Evolutionary conservation across 2,113 vertebrate species (phyloP).

Genomic region (Amblyornis subalaris): DNA sequence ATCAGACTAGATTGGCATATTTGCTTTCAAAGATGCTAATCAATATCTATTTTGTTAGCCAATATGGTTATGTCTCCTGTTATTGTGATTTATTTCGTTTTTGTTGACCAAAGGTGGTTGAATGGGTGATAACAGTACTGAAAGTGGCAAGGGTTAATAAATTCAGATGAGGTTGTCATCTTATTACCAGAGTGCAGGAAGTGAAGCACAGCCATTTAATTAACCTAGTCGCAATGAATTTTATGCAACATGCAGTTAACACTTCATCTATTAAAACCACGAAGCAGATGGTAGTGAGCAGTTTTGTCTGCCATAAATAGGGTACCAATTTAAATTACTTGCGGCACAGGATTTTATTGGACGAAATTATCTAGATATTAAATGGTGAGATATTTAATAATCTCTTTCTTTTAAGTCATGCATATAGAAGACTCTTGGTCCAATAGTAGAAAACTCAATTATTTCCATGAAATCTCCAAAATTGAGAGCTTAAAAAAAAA

Average conservation of each 20-base stretch:
- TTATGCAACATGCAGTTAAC: slow-evolving; percentile 62
- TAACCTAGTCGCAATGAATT: slow-evolving; percentile 69
- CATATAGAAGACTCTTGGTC: background rate
- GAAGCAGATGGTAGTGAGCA: slow-evolving; percentile 63
- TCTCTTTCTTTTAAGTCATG: slow-evolving; percentile 11
- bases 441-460: slow-evolving; percentile 10
- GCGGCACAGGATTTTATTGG: slow-evolving; percentile 53
- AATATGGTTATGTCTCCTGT: slow-evolving; percentile 44
- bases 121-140: slow-evolving; percentile 39
- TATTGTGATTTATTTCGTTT: slow-evolving; percentile 63
- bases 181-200: slow-evolving; percentile 62
- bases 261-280: slow-evolving; percentile 64
- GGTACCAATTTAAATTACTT: slow-evolving; percentile 60
- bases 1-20: slow-evolving; percentile 10
- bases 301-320: slow-evolving; percentile 64
- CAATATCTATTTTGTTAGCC: slow-evolving; percentile 58
- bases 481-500: background rate
- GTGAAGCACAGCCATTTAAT: slow-evolving; percentile 68
- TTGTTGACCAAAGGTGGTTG: slow-evolving; percentile 43
- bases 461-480: slow-evolving; percentile 12
- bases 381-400: slow-evolving; percentile 51
- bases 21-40: slow-evolving; percentile 58
- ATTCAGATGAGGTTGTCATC: slow-evolving; percentile 69
- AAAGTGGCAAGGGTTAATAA: slow-evolving; percentile 67
- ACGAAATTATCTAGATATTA: slow-evolving; percentile 61